Evolutionary conservation across 2,797 vertebrate genomes (phyloP), one percentile per base, ranked within the genome.

Genomic region (Borostomias antarcticus): DNA sequence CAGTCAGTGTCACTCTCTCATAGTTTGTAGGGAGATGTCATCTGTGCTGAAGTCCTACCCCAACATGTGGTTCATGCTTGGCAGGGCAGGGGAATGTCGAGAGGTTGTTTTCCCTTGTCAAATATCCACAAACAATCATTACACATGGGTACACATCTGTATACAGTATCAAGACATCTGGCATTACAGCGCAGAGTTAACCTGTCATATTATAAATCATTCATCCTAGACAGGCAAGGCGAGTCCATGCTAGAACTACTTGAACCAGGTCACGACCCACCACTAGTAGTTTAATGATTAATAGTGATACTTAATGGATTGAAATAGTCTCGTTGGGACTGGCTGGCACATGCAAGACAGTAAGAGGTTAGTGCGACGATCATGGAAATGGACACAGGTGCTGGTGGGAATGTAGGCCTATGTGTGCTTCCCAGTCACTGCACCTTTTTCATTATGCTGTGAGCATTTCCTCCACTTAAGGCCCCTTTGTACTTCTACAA

Each of bases 221-320:
- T 70, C 59, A 74, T 43, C 43, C 30, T 21, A 32, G 45, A 11
- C 19, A n/a, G 45, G 30, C 62, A 29, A 21, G 19, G 62, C 53
- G 58, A 58, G 50, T 10, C 23, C 33, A 32, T 62, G 54, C 29
- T 53, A 43, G 47, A 58, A 65, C 64, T 63, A 66, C 56, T 70
- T 66, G 70, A 52, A 67, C 33, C 62, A 48, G 68, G 62, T 43
- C 62, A 58, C n/a, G 33, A 52, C 68, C 68, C 47, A 57, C 52
- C 67, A 61, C 50, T n/a, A 6, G 45, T 62, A 48, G 67, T 58
- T 67, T 59, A 75, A 75, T 70, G 68, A 67, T 75, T 53, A 37
- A 67, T 67, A 37, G 29, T 58, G 25, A 47, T 15, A 62, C 37
- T 17, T 58, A 33, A 62, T 69, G 45, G 59, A 58, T 58, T 62